Evolutionary conservation across 2,888 invertebrate species (phyloP), one percentile per base, ranked within the genome.

Genomic region (Caenorhabditis panamensis): DNA sequence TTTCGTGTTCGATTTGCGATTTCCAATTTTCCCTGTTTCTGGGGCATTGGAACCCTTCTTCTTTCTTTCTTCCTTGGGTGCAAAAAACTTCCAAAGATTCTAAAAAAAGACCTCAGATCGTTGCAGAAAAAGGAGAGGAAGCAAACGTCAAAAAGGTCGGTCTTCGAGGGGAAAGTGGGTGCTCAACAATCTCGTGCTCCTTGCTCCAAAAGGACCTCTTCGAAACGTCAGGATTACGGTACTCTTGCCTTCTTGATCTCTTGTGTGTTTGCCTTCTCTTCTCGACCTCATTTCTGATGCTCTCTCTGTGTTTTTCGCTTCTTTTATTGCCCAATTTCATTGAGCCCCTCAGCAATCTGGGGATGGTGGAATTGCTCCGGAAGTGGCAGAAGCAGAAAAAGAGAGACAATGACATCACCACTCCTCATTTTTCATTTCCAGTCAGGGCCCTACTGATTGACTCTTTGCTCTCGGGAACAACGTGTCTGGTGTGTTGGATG

Each of bases 291-390:
- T 58, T 64, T 47, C 72, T 51, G 51, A 51, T 56, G 62, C 54
- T 62, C 53, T 28, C 56, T 22, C 49, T 3, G 4, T 41, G 6
- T 6, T 9, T 41, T 47, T 47, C 20, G 20, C 11, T 51, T 41
- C 16, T 61, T 72, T 72, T 72, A 72, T 72, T 54, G 72, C 47
- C 71, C 62, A 28, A 63, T 72, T 63, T 63, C 72, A 49, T 72
- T 63, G 54, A 37, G 44, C 41, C 2, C 8, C 31, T 6, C 11
- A 68, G 28, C 36, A 28, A 47, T 41, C 62, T 9, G 9, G 31
- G 9, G 47, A 5, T n/a, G 47, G 18, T 47, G 47, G 18, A 47
- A 47, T 47, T 47, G 47, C n/a, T n/a, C 47, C 41, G 41, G 47
- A 47, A 47, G 47, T 9, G 13, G 41, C 8, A 41, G 41, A 16